Conservation (phyloP, 2,888 invertebrate genomes). For the Cephus pygmeus region DNA sequence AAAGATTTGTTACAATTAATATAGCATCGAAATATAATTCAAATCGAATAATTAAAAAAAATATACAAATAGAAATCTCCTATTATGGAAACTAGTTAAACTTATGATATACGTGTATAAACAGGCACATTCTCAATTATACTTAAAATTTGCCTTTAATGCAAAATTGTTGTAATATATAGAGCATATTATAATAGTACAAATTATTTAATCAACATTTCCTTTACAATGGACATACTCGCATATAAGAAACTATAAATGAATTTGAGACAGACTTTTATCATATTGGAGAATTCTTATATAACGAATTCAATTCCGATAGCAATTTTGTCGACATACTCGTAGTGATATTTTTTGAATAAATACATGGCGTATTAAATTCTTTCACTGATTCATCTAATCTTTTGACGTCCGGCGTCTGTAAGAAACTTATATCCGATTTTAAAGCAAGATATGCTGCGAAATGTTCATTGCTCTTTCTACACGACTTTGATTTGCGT, state of each 20-base stretch:
- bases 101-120: neutral
- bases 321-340: neutral
- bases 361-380: neutral
- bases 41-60: neutral
- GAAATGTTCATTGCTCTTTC: constrained; percentile 16
- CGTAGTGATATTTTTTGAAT: neutral
- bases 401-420: constrained; percentile 38
- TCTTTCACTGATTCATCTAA: constrained; percentile 4
- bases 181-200: neutral
- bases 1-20: neutral
- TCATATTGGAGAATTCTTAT: neutral
- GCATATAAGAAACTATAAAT: neutral
- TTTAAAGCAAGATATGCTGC: constrained; percentile 44
- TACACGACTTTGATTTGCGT: neutral
- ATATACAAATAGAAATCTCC: neutral
- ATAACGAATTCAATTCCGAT: neutral
- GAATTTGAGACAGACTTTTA: neutral
- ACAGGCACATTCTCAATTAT: neutral
- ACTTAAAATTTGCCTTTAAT: neutral
- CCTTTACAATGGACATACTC: neutral
- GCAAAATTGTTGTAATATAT: neutral
- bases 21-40: neutral
- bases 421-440: constrained; percentile 37
- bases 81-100: neutral
- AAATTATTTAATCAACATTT: neutral